Conservation (phyloP, 1,140 invertebrate genomes). For the Pogonomyrmex barbatus region DNA sequence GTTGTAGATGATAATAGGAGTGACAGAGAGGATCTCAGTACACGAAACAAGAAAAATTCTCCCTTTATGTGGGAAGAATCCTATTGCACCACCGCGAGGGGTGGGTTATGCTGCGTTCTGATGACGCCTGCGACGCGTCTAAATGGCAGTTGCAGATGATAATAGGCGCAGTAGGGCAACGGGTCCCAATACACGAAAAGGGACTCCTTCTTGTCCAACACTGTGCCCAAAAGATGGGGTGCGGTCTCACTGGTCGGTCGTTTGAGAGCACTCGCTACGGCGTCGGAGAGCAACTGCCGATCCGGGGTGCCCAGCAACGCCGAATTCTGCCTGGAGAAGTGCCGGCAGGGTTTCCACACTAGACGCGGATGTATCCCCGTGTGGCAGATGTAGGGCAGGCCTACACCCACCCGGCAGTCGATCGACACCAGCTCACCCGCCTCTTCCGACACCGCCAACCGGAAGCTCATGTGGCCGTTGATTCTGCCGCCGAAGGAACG, state of each 20-base stretch:
- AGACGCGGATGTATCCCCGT: constrained; percentile 89
- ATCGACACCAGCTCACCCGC: constrained; percentile 86
- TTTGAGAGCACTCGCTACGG: constrained; percentile 85
- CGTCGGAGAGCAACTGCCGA: constrained; percentile 85
- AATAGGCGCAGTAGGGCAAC: constrained; percentile 93
- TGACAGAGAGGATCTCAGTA: background rate
- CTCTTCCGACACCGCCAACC: constrained; percentile 87
- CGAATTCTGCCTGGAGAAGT: constrained; percentile 87
- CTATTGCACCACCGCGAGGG: constrained; percentile 80
- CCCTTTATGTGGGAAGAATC: background rate
- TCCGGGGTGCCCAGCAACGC: constrained; percentile 84
- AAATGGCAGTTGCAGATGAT: constrained; percentile 92
- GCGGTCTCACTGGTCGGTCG: constrained; percentile 84
- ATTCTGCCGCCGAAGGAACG: constrained; percentile 88
- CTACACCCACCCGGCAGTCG: constrained; percentile 91
- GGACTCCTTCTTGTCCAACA: constrained; percentile 89
- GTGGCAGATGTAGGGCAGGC: constrained; percentile 92
- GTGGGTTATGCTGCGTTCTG: constrained; percentile 82
- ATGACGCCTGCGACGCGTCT: constrained; percentile 87
- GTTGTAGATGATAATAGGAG: background rate
- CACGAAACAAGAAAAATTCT: background rate
- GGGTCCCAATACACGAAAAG: constrained; percentile 94
- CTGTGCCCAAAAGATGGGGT: constrained; percentile 88
- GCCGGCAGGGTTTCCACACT: constrained; percentile 88
- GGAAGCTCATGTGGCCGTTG: constrained; percentile 92